Evolutionary conservation across 1,140 invertebrate species (phyloP), one percentile per base, ranked within the genome.

Genomic region (Lordiphosa clarofinis): DNA sequence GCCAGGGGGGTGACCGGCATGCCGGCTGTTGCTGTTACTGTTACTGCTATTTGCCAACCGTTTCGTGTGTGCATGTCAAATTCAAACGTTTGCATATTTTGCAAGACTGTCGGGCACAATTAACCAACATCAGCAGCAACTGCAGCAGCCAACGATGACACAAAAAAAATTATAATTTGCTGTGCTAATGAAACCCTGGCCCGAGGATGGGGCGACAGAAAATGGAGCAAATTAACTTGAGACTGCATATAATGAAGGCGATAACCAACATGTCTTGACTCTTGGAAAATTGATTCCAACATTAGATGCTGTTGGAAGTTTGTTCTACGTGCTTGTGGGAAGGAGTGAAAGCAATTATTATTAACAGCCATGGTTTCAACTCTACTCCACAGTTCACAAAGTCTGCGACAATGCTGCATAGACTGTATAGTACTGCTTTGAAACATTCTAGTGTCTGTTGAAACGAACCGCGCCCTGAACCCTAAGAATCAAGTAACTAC

Each of bases 61-160:
- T 82, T 81, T 81, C 76, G 78, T 81, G 76, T 81, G 76, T 81
- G 76, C 78, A 72, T 82, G 76, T 76, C 76, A 81, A 81, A 81
- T 81, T 81, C 76, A 81, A 81, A 74, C 76, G 76, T 82, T 81
- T 81, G 76, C 76, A 81, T 81, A 81, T 81, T 82, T 81, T 68
- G 76, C 72, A 81, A 81, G 76, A 81, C 82, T 82, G 72, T 64
- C 78, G 74, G 76, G 67, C 76, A 72, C 75, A 81, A 81, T 81
- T 81, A 81, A 81, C 75, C 76, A 74, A 73, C 76, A 81, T 75
- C 75, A 79, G 56, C 71, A 44, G 24, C 48, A 53, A 13, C 53
- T 44, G 7, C 60, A 36, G 28, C 42, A 12, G 12, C 28, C 56
- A 53, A 44, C 47, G 71, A 57, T 58, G 61, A 66, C 74, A 81